Evolutionary conservation across 2,888 invertebrate genomes (phyloP), one percentile per base, ranked within the genome.

Genomic region (Gymnoscelis rufifasciata): DNA sequence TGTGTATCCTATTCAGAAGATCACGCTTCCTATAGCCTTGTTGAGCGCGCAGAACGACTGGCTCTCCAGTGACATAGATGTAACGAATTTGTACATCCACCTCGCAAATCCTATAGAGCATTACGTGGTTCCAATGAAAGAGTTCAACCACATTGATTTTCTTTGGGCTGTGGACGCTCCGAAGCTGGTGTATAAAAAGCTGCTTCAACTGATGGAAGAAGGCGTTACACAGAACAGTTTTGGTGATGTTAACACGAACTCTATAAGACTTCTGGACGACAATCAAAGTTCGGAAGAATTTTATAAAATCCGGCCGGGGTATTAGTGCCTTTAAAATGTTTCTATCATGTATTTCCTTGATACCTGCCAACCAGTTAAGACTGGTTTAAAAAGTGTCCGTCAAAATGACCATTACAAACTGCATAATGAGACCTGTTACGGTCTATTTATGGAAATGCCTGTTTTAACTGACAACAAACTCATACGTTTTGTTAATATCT

Each of bases 111-210:
- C 89, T 1, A 82, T 91, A 37, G 91, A 90, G 24, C 80, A 90
- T 63, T 91, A 91, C 57, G 76, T 90, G 57, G 90, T 94, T 7
- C 89, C 92, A 0, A 76, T 89, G 38, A 79, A 90, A 33, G 83
- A 90, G 41, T 94, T 94, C 62, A 94, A 93, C 68, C 94, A 94
- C 59, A 78, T 94, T 8, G 94, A 94, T 69, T 94, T 93, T 64
- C 59, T 94, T 6, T 93, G 90, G 86, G 93, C 90, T 0, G 86
- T 84, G 7, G 90, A 93, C 61, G 92, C 91, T 0, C 88, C 88
- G 0, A 78, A 76, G 51, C 72, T 93, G 7, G 90, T 93, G 2
- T 93, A 92, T 62, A 47, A 76, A 0, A 84, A 77, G 45, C 52
- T 92, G 11, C 58, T 91, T 12, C 66, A 81, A 15, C 59, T 89